These are phyloP conservation scores for Tridacna crocea DNA, from an alignment of 2,888 invertebrate species.

Conservation along the genomic window DNA sequence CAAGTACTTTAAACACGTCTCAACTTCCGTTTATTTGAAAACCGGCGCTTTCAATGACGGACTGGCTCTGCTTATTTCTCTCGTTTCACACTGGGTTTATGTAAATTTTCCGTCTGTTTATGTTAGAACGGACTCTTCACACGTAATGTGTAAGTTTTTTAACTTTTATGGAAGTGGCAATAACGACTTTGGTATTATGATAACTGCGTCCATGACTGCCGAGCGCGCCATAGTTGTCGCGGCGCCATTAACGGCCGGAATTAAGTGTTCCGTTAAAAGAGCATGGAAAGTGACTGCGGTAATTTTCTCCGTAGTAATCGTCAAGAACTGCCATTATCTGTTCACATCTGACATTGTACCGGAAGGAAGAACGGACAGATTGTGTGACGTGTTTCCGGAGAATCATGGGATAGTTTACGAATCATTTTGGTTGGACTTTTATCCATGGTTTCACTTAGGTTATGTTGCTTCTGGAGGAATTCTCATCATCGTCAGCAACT, in stretches of 20 bases:
- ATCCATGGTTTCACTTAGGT: conserved; percentile 71
- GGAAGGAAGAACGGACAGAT: conserved; percentile 58
- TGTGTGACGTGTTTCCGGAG: conserved; percentile 70
- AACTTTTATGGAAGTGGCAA: conserved; percentile 76
- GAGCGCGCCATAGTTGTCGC: conserved; percentile 73
- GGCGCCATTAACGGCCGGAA: conserved; percentile 66
- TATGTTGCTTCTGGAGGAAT: conserved; percentile 67
- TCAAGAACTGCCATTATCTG: conserved; percentile 70
- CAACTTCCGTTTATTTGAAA: conserved; percentile 73
- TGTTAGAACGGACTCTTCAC: conserved; percentile 55
- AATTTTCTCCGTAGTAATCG: conserved; percentile 59
- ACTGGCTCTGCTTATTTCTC: conserved; percentile 64
- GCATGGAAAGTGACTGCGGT: conserved; percentile 63
- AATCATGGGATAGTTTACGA: conserved; percentile 49
- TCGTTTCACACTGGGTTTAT: conserved; percentile 74
- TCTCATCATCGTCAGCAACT: conserved; percentile 68
- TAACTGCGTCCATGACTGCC: conserved; percentile 73
- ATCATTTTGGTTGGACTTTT: conserved; percentile 65
- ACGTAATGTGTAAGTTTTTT: conserved; percentile 75
- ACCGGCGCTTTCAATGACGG: conserved; percentile 71
- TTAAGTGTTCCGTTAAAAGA: conserved; percentile 62
- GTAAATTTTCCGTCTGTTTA: conserved; percentile 69
- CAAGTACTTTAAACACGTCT: conserved; percentile 69
- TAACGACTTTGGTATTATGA: conserved; percentile 71
- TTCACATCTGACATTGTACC: conserved; percentile 68